Conservation (phyloP, 1,140 invertebrate genomes). For the Trachymyrmex septentrionalis region DNA sequence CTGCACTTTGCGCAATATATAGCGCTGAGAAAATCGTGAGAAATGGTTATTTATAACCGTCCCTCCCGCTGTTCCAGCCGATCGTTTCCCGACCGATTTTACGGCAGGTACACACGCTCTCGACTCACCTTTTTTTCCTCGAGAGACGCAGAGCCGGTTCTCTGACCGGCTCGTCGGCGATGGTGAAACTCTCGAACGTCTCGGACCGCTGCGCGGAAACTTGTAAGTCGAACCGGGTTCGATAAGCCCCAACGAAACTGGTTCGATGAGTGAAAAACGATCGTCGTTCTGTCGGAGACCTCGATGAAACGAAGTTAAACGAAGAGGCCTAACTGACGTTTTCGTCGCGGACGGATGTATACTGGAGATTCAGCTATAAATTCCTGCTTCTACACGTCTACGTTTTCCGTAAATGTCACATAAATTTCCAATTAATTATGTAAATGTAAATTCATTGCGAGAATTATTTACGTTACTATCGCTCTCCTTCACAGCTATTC, state of each 20-base stretch:
- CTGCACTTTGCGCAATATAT: constrained; percentile 11
- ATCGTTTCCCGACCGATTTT: constrained; percentile 45
- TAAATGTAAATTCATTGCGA: neutral
- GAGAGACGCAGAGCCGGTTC: constrained; percentile 27
- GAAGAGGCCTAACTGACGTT: constrained; percentile 32
- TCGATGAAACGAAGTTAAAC: constrained; percentile 41
- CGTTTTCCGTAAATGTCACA: neutral
- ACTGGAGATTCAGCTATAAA: neutral
- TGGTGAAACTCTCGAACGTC: constrained; percentile 68
- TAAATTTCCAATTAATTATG: constrained; percentile 8
- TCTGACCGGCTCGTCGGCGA: constrained; percentile 46
- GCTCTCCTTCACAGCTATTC: neutral
- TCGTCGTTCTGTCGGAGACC: constrained; percentile 50
- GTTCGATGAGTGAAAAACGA: constrained; percentile 73
- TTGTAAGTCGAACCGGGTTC: constrained; percentile 65
- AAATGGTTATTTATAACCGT: constrained; percentile 51
- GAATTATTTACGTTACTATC: neutral
- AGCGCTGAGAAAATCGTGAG: constrained; percentile 18
- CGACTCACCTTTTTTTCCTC: constrained; percentile 34
- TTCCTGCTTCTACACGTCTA: neutral
- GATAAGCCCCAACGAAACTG: constrained; percentile 64
- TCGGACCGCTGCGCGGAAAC: constrained; percentile 62
- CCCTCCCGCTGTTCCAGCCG: neutral
- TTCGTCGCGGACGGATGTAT: neutral
- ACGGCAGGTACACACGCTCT: constrained; percentile 43